Percentiles rank a stretch among this genome's conserved stretches.
These are phyloP conservation scores for Diaperis boleti DNA, from an alignment of 2,888 invertebrate species.

Conservation along the genomic window DNA sequence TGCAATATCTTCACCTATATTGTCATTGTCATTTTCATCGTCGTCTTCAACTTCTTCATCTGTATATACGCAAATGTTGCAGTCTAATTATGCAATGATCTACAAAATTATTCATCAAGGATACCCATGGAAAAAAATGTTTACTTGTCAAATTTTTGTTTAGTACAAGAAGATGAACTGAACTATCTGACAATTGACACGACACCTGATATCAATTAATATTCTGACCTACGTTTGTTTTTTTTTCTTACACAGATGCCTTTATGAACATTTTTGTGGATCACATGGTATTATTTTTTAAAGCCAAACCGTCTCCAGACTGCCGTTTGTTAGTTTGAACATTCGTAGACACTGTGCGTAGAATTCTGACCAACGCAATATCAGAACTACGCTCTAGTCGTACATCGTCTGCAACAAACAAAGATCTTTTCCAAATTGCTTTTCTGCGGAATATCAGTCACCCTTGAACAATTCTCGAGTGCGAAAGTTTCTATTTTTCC, in stretches of 20 bases:
- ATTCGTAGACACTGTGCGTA: conserved; percentile 1
- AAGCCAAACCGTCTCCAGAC: background rate
- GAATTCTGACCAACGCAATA: conserved; percentile 15
- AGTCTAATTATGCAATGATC: too few species aligned
- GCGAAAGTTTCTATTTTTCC: conserved; percentile 20
- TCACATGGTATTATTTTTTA: too few species aligned
- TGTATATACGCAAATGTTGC: too few species aligned
- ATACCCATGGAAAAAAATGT: too few species aligned
- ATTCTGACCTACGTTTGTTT: too few species aligned
- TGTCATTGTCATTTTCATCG: conserved; percentile 45
- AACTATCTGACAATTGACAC: too few species aligned
- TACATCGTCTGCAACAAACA: conserved; percentile 13
- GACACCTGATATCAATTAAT: too few species aligned
- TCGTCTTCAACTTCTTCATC: conserved; percentile 44
- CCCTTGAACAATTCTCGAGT: conserved; percentile 19
- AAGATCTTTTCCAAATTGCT: background rate
- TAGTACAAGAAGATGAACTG: too few species aligned
- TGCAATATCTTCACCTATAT: conserved; percentile 44
- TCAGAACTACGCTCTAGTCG: conserved; percentile 10
- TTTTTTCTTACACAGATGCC: too few species aligned
- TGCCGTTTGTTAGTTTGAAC: background rate
- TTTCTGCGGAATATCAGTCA: conserved; percentile 14
- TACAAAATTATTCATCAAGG: too few species aligned
- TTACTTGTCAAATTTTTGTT: too few species aligned
- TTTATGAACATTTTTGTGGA: too few species aligned